A percentile compares a stretch with the other conserved stretches of the same genome.
phyloP scores from a whole-genome alignment of 2,113 vertebrate species.

The Calyptommatus sinebrachiatus region DNA sequence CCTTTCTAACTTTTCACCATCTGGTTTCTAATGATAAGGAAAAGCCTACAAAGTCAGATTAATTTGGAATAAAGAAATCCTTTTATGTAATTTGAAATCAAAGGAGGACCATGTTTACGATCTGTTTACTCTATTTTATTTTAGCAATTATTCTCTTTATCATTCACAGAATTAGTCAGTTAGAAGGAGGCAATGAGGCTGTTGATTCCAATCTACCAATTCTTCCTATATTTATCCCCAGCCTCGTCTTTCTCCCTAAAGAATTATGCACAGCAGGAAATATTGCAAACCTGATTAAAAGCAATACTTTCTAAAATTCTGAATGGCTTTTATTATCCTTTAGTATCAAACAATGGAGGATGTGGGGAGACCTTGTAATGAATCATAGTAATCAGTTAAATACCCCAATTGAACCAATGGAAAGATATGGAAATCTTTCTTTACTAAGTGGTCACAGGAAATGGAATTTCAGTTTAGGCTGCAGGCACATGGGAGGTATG shows the following conservation, averaged over 20 bases:
- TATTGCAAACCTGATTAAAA: background rate
- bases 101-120: background rate
- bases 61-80: background rate
- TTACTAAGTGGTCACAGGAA: no score
- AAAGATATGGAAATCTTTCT: constrained; percentile 32
- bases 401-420: constrained; percentile 9
- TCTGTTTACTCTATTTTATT: background rate
- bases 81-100: background rate
- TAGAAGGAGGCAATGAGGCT: no score
- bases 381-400: no score
- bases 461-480: no score
- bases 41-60: background rate
- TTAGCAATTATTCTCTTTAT: background rate
- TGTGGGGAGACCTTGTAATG: no score
- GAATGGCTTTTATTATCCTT: background rate
- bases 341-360: background rate
- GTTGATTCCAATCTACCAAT: background rate
- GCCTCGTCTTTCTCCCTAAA: background rate
- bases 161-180: no score
- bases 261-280: background rate
- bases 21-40: no score
- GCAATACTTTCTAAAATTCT: background rate
- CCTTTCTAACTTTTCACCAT: no score
- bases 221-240: background rate
- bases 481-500: no score